These are phyloP conservation scores for Trididemnum clinides DNA, from an alignment of 23 tunicate species.

Conservation along the genomic window DNA sequence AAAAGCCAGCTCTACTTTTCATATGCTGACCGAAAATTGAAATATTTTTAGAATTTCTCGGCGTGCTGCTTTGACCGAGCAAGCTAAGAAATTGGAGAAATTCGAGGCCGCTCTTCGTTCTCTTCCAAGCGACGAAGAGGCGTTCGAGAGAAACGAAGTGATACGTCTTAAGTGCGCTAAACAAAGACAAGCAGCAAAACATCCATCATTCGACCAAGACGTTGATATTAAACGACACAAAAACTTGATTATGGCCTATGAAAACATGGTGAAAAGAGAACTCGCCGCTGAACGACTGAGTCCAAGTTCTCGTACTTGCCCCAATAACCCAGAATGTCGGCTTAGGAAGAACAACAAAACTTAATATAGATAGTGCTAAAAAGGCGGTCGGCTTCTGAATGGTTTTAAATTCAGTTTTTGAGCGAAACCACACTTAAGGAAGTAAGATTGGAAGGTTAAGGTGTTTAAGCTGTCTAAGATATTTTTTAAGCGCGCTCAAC, in stretches of 20 bases:
- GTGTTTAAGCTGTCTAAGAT: no score
- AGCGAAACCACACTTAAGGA: no score
- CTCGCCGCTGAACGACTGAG: neutral
- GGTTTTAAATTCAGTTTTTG: no score
- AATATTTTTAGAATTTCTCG: constrained; percentile 13
- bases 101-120: neutral
- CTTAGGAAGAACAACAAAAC: no score
- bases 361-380: no score
- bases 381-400: no score
- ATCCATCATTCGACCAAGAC: neutral
- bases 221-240: neutral
- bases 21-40: neutral
- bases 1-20: neutral
- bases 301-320: no score
- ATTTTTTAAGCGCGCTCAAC: no score
- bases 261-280: constrained; percentile 18
- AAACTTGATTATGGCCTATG: neutral
- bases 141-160: neutral
- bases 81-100: neutral
- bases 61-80: neutral
- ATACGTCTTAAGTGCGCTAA: neutral
- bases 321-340: no score
- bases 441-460: no score
- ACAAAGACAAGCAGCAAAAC: neutral
- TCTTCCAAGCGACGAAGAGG: constrained; percentile 3